These are phyloP conservation scores for Uropetala carovei DNA, from an alignment of 2,888 invertebrate genomes.

Conservation along the genomic window DNA sequence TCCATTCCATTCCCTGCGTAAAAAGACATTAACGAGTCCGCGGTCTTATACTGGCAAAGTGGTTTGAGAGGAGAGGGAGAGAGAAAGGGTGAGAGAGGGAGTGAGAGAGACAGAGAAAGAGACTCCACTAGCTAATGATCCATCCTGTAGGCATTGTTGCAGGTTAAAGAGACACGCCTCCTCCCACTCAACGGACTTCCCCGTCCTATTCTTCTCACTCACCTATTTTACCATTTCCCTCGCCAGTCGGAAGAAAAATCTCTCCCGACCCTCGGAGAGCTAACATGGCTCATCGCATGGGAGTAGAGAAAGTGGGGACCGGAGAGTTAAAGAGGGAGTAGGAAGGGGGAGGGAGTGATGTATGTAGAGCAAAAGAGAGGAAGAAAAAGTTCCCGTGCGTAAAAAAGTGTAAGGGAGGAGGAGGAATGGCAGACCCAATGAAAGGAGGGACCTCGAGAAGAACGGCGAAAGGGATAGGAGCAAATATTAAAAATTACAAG, in stretches of 20 bases:
- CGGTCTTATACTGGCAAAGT: not conserved
- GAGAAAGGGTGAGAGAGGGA: not conserved
- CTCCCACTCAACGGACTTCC: not conserved
- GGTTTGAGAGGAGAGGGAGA: not conserved
- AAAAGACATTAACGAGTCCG: not conserved
- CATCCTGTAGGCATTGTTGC: not conserved
- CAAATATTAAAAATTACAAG: too few species aligned
- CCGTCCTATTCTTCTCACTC: not conserved
- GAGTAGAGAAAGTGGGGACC: too few species aligned
- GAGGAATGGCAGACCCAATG: too few species aligned
- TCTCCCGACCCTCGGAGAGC: too few species aligned
- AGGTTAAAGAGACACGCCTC: not conserved
- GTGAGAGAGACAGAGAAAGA: not conserved
- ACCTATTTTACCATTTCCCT: not conserved
- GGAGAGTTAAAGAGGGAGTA: too few species aligned
- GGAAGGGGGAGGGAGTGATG: too few species aligned
- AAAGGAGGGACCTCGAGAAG: too few species aligned
- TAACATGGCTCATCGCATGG: too few species aligned
- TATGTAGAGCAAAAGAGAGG: too few species aligned
- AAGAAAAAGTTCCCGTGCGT: too few species aligned
- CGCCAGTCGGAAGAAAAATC: not conserved
- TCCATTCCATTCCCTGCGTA: not conserved
- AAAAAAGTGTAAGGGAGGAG: too few species aligned
- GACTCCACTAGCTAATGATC: not conserved
- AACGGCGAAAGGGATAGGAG: too few species aligned